Conservation (phyloP, 2,888 invertebrate genomes). For the Byasa hedistus region DNA sequence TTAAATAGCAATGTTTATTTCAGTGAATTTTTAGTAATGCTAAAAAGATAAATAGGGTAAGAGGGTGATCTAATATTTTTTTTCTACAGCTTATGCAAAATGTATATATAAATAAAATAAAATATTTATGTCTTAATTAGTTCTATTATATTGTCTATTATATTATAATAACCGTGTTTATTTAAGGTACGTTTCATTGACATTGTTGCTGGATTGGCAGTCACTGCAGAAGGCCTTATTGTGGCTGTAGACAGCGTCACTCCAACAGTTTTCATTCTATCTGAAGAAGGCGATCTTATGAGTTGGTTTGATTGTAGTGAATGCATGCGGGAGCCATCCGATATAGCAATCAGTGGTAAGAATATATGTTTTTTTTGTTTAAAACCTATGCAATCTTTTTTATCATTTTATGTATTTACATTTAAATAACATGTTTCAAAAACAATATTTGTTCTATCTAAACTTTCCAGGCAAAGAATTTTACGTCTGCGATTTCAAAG, state of each 20-base stretch:
- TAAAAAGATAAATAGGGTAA: too few species aligned
- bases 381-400: neutral
- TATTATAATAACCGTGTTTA: neutral
- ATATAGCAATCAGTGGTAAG: conserved; percentile 95
- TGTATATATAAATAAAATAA: too few species aligned
- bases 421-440: too few species aligned
- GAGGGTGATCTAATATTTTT: too few species aligned
- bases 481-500: conserved; percentile 98
- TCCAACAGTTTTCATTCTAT: conserved; percentile 96
- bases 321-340: conserved; percentile 98
- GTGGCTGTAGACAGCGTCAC: conserved; percentile 98
- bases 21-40: too few species aligned
- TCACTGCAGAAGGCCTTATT: conserved; percentile 94
- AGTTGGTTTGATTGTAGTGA: conserved; percentile 99
- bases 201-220: conserved; percentile 96
- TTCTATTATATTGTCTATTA: too few species aligned
- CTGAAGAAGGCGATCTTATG: conserved; percentile 94
- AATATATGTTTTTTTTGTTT: conserved; percentile 22
- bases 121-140: too few species aligned
- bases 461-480: conserved; percentile 88
- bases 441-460: neutral
- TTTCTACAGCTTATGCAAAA: too few species aligned
- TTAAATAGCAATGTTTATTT: conserved; percentile 9
- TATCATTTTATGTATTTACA: neutral
- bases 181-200: conserved; percentile 86